Conservation (phyloP, 1,140 invertebrate species). For the Formica exsecta region DNA sequence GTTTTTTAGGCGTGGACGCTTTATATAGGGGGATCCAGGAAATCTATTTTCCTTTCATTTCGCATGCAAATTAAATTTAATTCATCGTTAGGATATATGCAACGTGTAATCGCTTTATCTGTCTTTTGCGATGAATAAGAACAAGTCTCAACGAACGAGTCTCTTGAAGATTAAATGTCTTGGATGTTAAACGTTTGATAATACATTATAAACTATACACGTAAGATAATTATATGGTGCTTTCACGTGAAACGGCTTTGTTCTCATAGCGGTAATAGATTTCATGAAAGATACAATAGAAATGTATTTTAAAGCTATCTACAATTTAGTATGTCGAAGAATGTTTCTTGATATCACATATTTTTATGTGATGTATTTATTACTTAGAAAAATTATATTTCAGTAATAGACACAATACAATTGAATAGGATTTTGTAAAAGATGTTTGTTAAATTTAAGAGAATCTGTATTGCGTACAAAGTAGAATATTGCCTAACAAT, state of each 20-base stretch:
- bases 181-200: not conserved
- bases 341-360: not conserved
- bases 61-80: conserved; percentile 51
- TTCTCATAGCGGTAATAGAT: not conserved
- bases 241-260: not conserved
- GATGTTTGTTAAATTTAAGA: not conserved
- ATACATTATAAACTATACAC: conserved; percentile 13
- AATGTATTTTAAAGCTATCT: not conserved
- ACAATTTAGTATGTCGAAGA: not conserved
- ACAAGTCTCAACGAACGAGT: not conserved
- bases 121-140: conserved; percentile 54
- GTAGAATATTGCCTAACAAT: not conserved
- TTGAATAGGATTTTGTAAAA: not conserved
- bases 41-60: conserved; percentile 71
- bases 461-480: not conserved
- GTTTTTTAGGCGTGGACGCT: not conserved
- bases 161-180: conserved; percentile 39
- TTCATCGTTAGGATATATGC: conserved; percentile 23
- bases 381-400: conserved; percentile 16
- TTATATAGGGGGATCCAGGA: conserved; percentile 23
- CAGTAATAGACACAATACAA: not conserved
- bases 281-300: not conserved
- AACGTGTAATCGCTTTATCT: conserved; percentile 32
- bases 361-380: not conserved
- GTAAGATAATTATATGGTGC: not conserved